Base-by-base conservation (phyloP, 2,113 vertebrate species). In the Cacatua alba region DNA sequence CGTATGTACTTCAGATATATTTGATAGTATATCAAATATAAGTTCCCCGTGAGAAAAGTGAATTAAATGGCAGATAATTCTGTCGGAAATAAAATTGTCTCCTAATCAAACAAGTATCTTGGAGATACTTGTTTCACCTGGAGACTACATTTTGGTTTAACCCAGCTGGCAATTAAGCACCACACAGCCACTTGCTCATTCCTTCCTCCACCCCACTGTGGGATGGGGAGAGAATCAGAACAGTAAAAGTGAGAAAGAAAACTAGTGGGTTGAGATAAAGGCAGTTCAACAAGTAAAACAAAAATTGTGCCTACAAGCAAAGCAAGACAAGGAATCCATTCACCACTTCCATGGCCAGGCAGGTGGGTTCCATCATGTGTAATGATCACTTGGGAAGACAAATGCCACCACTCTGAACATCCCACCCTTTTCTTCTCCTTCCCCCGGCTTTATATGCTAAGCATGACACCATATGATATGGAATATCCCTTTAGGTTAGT, bases 171-270 rank as follows among this genome's bases (percentile, higher is more conserved):
- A 43, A 4, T 17, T 29, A 35, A 29, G 48, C 11, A 18, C 35
- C 20, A 46, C 44, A 60, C 8, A 67, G 17, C 18, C 8, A 33
- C 44, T 52, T 28, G 8, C n/a, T 70, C 25, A 57, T 7, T 26
- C 0, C 0, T 59, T 59, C 33, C 57, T n/a, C 33, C 13, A n/a
- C 17, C 4, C 5, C 17, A 14, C 31, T 19, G 12, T 75, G 6
- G 5, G 21, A 13, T 11, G 13, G 15, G 29, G n/a, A 49, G 25
- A 43, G 13, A 70, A 23, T 11, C 3, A 1, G 17, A 78, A 41
- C 7, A 8, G 20, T 55, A 43, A 57, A 71, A 57, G 26, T 77
- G 29, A 70, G 11, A 63, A 77, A 63, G 11, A 63, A 77, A 63
- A 63, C 13, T 18, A 3, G 6, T 35, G 1, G 2, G 4, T 8